Evolutionary conservation across 2,888 invertebrate species (phyloP).

Genomic region (Esperia sulphurella): DNA sequence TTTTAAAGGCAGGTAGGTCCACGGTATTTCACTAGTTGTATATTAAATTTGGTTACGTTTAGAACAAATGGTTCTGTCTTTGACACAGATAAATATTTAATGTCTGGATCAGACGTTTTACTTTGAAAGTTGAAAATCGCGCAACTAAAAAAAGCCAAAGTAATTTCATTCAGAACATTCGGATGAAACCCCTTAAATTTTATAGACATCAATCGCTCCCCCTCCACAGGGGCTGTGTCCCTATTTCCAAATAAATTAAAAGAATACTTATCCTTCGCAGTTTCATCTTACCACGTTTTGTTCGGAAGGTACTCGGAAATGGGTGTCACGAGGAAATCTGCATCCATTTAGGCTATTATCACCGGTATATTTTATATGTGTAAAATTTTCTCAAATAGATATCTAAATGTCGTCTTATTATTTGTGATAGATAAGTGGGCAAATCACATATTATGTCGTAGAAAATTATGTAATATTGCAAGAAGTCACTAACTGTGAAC

Average conservation of each 20-base stretch:
- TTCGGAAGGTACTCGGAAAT: too few species aligned
- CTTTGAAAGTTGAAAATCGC: slow-evolving; percentile 6
- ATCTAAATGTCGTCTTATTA: too few species aligned
- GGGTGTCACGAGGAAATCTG: too few species aligned
- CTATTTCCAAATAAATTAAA: slow-evolving; percentile 31
- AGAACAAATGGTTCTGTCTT: not conserved
- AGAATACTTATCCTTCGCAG: slow-evolving; percentile 22
- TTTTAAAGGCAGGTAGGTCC: not conserved
- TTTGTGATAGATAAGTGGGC: too few species aligned
- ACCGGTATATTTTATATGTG: too few species aligned
- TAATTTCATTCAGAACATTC: slow-evolving; percentile 28
- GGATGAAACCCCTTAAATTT: slow-evolving; percentile 31
- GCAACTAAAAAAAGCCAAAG: slow-evolving; percentile 8
- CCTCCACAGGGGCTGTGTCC: slow-evolving; percentile 23
- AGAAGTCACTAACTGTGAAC: too few species aligned
- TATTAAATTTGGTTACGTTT: not conserved
- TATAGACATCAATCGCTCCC: slow-evolving; percentile 31
- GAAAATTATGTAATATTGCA: too few species aligned
- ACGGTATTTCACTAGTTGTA: too few species aligned
- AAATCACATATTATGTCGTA: too few species aligned
- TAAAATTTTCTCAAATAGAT: too few species aligned
- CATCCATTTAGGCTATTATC: too few species aligned
- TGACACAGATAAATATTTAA: not conserved
- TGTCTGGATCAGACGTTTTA: slow-evolving; percentile 5
- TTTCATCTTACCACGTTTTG: slow-evolving; percentile 8